Conservation (phyloP, 1,140 invertebrate genomes). For the Cotesia glomerata region DNA sequence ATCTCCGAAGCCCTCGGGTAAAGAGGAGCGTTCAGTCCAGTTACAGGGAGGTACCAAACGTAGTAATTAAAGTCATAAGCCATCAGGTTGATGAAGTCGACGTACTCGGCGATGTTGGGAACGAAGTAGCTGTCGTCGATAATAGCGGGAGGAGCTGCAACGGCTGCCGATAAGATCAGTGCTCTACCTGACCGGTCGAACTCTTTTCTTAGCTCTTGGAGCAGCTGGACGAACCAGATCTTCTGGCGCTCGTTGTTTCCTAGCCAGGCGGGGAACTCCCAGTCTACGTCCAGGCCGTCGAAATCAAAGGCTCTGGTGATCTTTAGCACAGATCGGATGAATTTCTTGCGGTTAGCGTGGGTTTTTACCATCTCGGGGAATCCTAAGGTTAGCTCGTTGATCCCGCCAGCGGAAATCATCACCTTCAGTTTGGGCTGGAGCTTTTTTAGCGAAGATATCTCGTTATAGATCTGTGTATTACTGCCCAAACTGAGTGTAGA, state of each 20-base stretch:
- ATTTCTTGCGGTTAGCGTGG: slow-evolving; percentile 72
- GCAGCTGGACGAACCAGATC: slow-evolving; percentile 75
- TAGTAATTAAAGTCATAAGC: slow-evolving; percentile 88
- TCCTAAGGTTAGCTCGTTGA: slow-evolving; percentile 64
- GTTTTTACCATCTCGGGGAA: slow-evolving; percentile 75
- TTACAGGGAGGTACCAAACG: slow-evolving; percentile 77
- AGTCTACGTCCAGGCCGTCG: slow-evolving; percentile 86
- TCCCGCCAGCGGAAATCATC: slow-evolving; percentile 79
- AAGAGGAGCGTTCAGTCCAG: slow-evolving; percentile 83
- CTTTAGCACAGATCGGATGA: slow-evolving; percentile 72
- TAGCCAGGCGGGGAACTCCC: slow-evolving; percentile 78
- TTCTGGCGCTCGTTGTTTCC: slow-evolving; percentile 63
- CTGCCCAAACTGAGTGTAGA: slow-evolving; percentile 64
- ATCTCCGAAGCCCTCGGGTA: slow-evolving; percentile 68
- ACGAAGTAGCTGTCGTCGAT: slow-evolving; percentile 79
- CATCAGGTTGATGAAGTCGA: slow-evolving; percentile 89
- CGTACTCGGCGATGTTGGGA: slow-evolving; percentile 73
- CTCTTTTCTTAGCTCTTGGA: slow-evolving; percentile 73
- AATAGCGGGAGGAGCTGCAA: slow-evolving; percentile 76
- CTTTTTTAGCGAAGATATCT: slow-evolving; percentile 69
- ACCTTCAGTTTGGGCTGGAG: slow-evolving; percentile 76
- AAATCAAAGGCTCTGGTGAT: slow-evolving; percentile 70
- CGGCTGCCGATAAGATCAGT: slow-evolving; percentile 76
- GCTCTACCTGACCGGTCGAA: slow-evolving; percentile 66
- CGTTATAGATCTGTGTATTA: slow-evolving; percentile 58